These are phyloP conservation scores for Argya squamiceps DNA, from an alignment of 2,797 vertebrate species.

Conservation along the genomic window DNA sequence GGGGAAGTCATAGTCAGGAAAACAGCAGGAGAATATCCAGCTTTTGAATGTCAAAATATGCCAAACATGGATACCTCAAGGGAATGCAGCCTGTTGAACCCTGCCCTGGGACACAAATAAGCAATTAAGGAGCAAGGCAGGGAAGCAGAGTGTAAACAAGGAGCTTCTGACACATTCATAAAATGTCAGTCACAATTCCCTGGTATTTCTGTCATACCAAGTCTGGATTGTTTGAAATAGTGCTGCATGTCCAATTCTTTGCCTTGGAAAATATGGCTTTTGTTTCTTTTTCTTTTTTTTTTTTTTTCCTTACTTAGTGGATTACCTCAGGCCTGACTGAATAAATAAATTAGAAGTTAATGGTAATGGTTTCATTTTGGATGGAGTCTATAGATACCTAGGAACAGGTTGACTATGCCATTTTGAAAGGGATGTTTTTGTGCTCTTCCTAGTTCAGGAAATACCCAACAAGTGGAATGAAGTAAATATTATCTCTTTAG, in stretches of 20 bases:
- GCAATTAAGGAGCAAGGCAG: background rate
- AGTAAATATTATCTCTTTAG: background rate
- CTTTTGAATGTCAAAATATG: background rate
- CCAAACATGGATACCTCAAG: background rate
- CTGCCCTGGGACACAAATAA: background rate
- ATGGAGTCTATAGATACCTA: background rate
- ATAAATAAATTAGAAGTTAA: conserved; percentile 12
- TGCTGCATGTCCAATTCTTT: background rate
- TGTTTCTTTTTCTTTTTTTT: background rate
- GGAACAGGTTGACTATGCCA: background rate
- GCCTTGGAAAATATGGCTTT: background rate
- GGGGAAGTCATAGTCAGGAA: background rate
- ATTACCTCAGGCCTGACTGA: background rate
- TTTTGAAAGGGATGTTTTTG: background rate
- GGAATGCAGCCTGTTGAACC: background rate
- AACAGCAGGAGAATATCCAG: background rate
- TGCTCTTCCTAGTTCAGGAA: background rate
- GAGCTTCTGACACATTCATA: background rate
- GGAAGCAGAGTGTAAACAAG: background rate
- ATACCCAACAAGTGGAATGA: background rate
- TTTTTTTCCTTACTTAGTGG: background rate
- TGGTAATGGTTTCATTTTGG: background rate
- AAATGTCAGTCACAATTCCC: background rate
- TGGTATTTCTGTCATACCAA: background rate
- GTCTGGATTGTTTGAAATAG: background rate